Evolutionary conservation across 1,140 invertebrate species (phyloP).

Genomic region (Drosophila sechellia): DNA sequence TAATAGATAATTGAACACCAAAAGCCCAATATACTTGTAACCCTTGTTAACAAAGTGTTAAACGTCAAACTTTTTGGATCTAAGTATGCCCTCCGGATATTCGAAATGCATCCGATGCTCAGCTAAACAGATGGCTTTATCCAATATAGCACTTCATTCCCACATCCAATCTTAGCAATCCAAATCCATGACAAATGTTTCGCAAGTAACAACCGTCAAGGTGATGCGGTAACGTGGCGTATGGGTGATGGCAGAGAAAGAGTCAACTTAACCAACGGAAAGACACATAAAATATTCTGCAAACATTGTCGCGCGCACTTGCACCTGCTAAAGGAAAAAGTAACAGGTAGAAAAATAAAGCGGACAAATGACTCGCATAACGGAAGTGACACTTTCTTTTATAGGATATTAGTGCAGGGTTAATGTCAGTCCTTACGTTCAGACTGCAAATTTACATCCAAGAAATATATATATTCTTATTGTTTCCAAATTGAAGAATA

Average conservation of each 20-base stretch:
- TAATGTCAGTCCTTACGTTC: too few species aligned
- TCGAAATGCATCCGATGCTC: conserved; percentile 29
- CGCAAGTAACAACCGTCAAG: conserved; percentile 69
- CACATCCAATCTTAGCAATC: conserved; percentile 37
- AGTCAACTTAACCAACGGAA: conserved; percentile 32
- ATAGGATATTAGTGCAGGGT: background rate
- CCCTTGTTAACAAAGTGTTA: conserved; percentile 29
- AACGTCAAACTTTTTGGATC: conserved; percentile 18
- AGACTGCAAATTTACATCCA: too few species aligned
- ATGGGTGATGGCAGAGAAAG: conserved; percentile 17
- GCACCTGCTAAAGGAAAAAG: conserved; percentile 28
- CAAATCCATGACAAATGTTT: conserved; percentile 76
- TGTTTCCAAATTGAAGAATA: too few species aligned
- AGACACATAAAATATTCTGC: conserved; percentile 70
- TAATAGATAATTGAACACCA: background rate
- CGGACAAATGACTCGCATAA: conserved; percentile 14
- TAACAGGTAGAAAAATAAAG: background rate
- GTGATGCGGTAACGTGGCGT: conserved; percentile 54
- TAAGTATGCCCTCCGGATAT: background rate
- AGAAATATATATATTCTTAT: too few species aligned
- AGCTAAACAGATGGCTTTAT: conserved; percentile 24
- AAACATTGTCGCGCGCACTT: conserved; percentile 52
- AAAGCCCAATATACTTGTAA: conserved; percentile 20
- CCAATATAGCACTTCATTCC: background rate
- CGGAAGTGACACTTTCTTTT: background rate